These are phyloP conservation scores for Danio rerio DNA, from an alignment of 2,113 vertebrate genomes.

Conservation along the genomic window GRCz12tu NC_133194.1:15786001-15786500, in stretches of 20 bases:
- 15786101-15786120: constrained; percentile 22
- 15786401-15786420: not conserved
- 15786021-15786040: constrained; percentile 68
- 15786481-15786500: no score
- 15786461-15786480: no score
- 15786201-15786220: constrained; percentile 65
- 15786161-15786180: constrained; percentile 57
- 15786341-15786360: not conserved
- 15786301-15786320: not conserved
- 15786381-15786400: constrained; percentile 6
- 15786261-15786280: constrained; percentile 63
- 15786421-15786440: not conserved
- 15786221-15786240: constrained; percentile 61
- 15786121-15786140: constrained; percentile 20
- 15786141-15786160: constrained; percentile 22
- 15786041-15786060: constrained; percentile 74
- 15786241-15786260: constrained; percentile 70
- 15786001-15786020: constrained; percentile 71
- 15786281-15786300: constrained; percentile 30
- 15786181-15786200: constrained; percentile 59
- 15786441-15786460: not conserved
- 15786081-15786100: constrained; percentile 61
- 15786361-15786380: constrained; percentile 22
- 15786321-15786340: not conserved
- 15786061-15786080: constrained; percentile 69